These are phyloP conservation scores for Argyresthia albistria DNA, from an alignment of 2,888 invertebrate species.

Conservation along the genomic window DNA sequence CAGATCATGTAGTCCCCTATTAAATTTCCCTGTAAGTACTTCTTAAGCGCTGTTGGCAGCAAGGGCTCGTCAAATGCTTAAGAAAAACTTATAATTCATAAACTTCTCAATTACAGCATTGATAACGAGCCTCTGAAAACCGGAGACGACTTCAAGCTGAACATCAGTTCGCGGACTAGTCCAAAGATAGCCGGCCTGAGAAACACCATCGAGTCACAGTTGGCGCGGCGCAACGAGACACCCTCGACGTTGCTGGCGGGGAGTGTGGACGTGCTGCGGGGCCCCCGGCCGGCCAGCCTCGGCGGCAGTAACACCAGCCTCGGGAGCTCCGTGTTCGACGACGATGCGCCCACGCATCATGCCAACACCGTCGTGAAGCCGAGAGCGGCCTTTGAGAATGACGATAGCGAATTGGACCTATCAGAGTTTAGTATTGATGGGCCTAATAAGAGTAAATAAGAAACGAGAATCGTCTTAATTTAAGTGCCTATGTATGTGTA, in stretches of 20 bases:
- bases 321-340: slow-evolving; percentile 61
- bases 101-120: slow-evolving; percentile 35
- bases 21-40: too few relatives aligned
- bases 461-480: slow-evolving; percentile 29
- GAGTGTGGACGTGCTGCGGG: slow-evolving; percentile 44
- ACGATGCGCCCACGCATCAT: slow-evolving; percentile 26
- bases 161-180: slow-evolving; percentile 58
- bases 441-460: slow-evolving; percentile 24
- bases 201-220: slow-evolving; percentile 68
- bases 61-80: not conserved
- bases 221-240: slow-evolving; percentile 49
- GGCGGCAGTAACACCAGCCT: slow-evolving; percentile 63
- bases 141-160: slow-evolving; percentile 34
- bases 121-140: slow-evolving; percentile 48
- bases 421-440: slow-evolving; percentile 56
- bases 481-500: too few relatives aligned
- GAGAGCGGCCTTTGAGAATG: slow-evolving; percentile 31
- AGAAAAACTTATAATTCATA: not conserved
- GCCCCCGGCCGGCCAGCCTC: slow-evolving; percentile 33
- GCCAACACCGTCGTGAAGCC: slow-evolving; percentile 37
- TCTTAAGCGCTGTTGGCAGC: too few relatives aligned
- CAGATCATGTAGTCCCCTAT: not conserved
- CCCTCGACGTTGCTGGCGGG: slow-evolving; percentile 39
- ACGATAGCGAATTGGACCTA: slow-evolving; percentile 57
- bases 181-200: slow-evolving; percentile 71